Base-by-base conservation (phyloP, 1,140 invertebrate species). In the Drosophila arizonae region DNA sequence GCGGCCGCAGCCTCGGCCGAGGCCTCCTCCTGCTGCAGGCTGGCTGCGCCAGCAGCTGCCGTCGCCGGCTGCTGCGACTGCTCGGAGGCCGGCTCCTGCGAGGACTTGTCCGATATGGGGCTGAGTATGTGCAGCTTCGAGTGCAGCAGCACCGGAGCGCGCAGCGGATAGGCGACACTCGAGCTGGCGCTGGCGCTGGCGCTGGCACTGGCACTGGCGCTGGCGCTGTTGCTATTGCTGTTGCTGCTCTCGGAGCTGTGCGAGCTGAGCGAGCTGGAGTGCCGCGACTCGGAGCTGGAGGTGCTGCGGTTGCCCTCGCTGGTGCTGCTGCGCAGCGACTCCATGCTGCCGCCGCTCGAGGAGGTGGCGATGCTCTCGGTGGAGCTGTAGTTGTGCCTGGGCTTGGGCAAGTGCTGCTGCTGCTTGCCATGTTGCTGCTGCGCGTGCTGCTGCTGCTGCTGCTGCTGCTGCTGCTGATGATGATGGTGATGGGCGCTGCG, bases 21-120 rank as follows among this genome's bases (percentile, higher is more conserved):
- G 30, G 43, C 48, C 64, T 50, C 52, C 48, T 52, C 50, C 58
- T 93, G 64, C 33, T 30, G 33, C 28, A 36, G n/a, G 41, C 41
- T 15, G 46, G 57, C 92, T 41, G 82, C 84, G 17, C 77, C 88
- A 50, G 92, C 93, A 70, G 95, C 94, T 0, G 95, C 62, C 68
- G 50, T 55, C 93, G 48, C 30, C 95, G 61, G 67, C 46, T 78
- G 81, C 61, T 81, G 81, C 4, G 77, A 76, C 68, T 94, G 95
- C 78, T 96, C 96, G 72, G 96, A 95, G 10, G 94, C 95, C 11
- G 96, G 96, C 82, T 97, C 96, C 86, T 97, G 95, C 2, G 96
- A 96, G n/a, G 96, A 97, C 89, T 97, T 97, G 91, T 97, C 96
- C 28, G 96, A 97, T 79, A 97, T 97, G 6, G 96, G 96, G 62